Conservation (phyloP, 2,797 vertebrate species). For the Neopelma chrysocephalum region DNA sequence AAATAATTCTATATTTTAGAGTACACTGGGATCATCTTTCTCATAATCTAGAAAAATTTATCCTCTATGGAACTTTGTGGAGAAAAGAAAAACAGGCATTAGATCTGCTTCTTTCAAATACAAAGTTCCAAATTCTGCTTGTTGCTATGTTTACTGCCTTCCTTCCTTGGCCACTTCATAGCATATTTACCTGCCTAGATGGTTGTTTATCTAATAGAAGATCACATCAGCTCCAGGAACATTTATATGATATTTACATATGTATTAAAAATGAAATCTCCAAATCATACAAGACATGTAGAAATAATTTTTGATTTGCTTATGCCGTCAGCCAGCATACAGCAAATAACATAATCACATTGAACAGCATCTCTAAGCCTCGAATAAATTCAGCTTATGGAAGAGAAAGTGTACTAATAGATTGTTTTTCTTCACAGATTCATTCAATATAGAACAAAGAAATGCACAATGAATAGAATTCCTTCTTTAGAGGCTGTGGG, state of each 20-base stretch:
- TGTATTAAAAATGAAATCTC: background rate
- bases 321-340: background rate
- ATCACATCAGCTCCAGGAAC: background rate
- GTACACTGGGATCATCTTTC: background rate
- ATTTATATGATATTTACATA: background rate
- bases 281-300: background rate
- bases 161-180: background rate
- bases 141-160: background rate
- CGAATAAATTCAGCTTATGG: background rate
- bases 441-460: background rate
- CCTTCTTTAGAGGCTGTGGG: background rate
- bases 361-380: background rate
- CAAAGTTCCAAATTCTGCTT: background rate
- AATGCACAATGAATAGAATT: background rate
- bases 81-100: background rate
- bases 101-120: background rate
- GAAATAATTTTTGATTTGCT: background rate
- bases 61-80: background rate
- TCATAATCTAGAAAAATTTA: background rate
- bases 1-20: background rate
- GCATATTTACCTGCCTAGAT: background rate
- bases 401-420: background rate
- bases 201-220: background rate
- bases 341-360: background rate
- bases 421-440: background rate